Base-by-base conservation (phyloP, 2,888 invertebrate species). In the Eurytoma californica region DNA sequence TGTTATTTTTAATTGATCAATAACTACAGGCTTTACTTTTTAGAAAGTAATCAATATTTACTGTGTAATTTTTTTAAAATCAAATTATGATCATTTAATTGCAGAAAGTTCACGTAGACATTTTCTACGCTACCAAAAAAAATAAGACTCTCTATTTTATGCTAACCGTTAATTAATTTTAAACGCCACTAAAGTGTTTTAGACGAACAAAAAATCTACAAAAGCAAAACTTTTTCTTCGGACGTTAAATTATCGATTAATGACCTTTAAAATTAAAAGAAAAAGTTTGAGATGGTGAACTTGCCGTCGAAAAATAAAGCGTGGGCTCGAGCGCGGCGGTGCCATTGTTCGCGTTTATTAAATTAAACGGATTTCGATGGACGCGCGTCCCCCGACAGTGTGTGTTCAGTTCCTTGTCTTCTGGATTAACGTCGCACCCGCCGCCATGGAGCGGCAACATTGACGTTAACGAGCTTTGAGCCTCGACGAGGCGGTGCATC, bases 331-430 rank as follows among this genome's bases (percentile, higher is more conserved):
- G 24, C 24, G 24, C 24, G 24, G 24, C 7, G 1, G 39, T 9
- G 39, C 39, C 39, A 9, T 39, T 39, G 39, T 39, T 39, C 39
- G 24, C 30, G 39, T 20, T 66, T 76, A 76, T 76, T 61, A 61
- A 60, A 69, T 76, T 76, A 76, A 76, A 69, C 53, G 75, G 70
- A 70, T 70, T 70, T 57, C 61, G 73, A 75, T 75, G 60, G 57
- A 13, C 13, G 39, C 18, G 24, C 18, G 58, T 20, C 58, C 14
- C 14, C 24, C 14, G 24, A 18, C 18, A 20, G 16, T 18, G 24
- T 49, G 57, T 3, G 18, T 24, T 57, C 65, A 55, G 75, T 69
- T 76, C 49, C 77, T 65, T 70, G 77, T 72, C 77, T 67, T 72
- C 67, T 72, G 77, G 77, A 77, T 77, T 77, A 77, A 65, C 77